These are phyloP conservation scores for Agonopterix arenella DNA, from an alignment of 2,888 invertebrate species.

Conservation along the genomic window DNA sequence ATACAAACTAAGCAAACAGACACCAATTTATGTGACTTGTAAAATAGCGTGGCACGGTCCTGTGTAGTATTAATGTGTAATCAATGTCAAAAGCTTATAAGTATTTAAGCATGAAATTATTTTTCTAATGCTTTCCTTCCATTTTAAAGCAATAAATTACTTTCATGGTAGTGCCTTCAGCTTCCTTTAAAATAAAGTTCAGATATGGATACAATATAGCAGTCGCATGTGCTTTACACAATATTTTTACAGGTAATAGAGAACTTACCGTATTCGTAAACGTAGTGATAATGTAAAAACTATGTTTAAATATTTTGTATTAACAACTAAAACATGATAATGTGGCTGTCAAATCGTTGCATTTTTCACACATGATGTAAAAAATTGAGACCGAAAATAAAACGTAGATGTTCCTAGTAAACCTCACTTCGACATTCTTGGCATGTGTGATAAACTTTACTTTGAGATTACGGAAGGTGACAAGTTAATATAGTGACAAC, in stretches of 20 bases:
- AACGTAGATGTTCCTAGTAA: constrained; percentile 65
- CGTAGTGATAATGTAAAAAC: constrained; percentile 62
- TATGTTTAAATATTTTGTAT: constrained; percentile 64
- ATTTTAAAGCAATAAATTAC: constrained; percentile 64
- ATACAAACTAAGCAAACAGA: constrained; percentile 30
- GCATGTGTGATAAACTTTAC: constrained; percentile 42
- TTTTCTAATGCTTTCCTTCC: constrained; percentile 70
- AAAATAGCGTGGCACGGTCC: constrained; percentile 47
- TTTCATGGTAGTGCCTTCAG: constrained; percentile 75
- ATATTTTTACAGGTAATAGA: constrained; percentile 73
- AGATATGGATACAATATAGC: constrained; percentile 53
- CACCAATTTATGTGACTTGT: constrained; percentile 39
- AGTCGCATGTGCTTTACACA: constrained; percentile 68
- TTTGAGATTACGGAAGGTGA: constrained; percentile 6
- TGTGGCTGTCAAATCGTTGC: constrained; percentile 70
- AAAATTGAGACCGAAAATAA: constrained; percentile 39
- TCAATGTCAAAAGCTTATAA: constrained; percentile 51
- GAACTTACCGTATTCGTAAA: constrained; percentile 69
- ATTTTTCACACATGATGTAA: constrained; percentile 63
- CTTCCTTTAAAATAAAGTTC: constrained; percentile 58
- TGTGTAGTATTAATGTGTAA: constrained; percentile 24
- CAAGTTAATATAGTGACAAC: constrained; percentile 26
- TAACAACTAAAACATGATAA: constrained; percentile 51
- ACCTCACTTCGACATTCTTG: constrained; percentile 50
- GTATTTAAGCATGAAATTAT: constrained; percentile 62